Percentiles rank a stretch among this genome's conserved stretches.
Conservation (phyloP, 2,113 vertebrate species). For the Leptobrachium ailaonicum region DNA sequence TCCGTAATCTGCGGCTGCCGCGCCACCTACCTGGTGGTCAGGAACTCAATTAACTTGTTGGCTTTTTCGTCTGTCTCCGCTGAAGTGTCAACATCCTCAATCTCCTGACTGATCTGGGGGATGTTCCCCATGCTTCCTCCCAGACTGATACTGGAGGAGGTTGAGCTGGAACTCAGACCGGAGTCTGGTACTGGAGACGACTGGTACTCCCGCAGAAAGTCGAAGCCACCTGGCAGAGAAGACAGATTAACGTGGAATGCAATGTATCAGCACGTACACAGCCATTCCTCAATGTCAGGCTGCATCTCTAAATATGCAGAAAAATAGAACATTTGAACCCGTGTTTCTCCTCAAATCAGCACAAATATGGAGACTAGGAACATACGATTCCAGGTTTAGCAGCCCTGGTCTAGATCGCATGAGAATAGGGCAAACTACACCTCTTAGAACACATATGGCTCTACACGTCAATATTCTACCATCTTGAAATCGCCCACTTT, state of each 20-base stretch:
- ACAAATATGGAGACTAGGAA: not conserved
- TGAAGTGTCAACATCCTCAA: conserved; percentile 81
- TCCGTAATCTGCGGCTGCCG: not conserved
- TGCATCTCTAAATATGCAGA: not conserved
- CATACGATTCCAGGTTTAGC: not conserved
- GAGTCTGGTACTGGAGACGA: conserved; percentile 90
- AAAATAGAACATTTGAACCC: not conserved
- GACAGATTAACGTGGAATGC: conserved; percentile 53
- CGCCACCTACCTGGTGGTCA: conserved; percentile 87
- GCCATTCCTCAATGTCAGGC: not conserved
- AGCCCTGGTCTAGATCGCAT: not conserved
- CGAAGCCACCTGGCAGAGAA: conserved; percentile 80
- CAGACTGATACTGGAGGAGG: conserved; percentile 93
- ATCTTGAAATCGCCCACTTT: too few relatives aligned
- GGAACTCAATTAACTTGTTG: conserved; percentile 96
- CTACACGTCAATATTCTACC: too few relatives aligned
- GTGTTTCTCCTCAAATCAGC: not conserved
- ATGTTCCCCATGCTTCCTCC: conserved; percentile 92
- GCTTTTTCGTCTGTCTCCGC: conserved; percentile 88
- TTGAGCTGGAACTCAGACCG: conserved; percentile 91
- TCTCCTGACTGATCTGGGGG: conserved; percentile 89
- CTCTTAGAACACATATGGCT: too few relatives aligned
- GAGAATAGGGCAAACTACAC: too few relatives aligned
- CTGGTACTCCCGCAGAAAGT: conserved; percentile 94
- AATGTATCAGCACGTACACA: conserved; percentile 7